These are phyloP conservation scores for Pteruthius melanotis DNA, from an alignment of 2,113 vertebrate genomes.

Conservation along the genomic window DNA sequence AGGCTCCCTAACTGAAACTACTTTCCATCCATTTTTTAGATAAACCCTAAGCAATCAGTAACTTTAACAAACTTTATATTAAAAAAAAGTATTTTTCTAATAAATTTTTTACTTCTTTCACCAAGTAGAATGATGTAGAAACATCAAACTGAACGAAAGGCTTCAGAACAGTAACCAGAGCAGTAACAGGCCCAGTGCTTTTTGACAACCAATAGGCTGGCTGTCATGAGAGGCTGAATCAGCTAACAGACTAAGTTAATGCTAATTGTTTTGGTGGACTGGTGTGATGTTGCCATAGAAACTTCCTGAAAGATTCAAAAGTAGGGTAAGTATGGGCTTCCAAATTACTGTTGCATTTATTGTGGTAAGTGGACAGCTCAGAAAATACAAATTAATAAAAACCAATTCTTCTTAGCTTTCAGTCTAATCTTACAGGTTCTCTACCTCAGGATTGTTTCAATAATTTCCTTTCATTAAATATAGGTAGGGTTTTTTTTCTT, in stretches of 20 bases:
- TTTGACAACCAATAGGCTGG: accelerated
- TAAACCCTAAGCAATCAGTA: neutral
- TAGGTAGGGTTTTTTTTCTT: neutral
- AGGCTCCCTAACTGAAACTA: neutral
- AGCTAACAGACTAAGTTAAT: neutral
- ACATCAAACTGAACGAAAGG: neutral
- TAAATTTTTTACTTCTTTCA: neutral
- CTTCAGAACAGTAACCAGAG: neutral
- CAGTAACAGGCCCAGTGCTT: neutral
- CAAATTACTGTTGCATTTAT: neutral
- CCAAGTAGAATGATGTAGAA: neutral
- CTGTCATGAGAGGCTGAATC: neutral
- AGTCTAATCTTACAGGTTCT: neutral
- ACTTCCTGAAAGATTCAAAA: neutral
- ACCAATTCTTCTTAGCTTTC: neutral
- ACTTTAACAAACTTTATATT: neutral
- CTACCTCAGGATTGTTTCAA: neutral
- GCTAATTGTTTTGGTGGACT: neutral
- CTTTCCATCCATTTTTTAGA: neutral
- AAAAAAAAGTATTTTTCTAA: neutral
- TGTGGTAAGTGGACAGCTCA: neutral
- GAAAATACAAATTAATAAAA: constrained; percentile 5
- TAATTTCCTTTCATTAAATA: neutral
- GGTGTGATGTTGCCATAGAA: neutral
- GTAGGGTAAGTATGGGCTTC: neutral